Base-by-base conservation (phyloP, 1,140 invertebrate genomes). In the Drosophila guanche region DNA sequence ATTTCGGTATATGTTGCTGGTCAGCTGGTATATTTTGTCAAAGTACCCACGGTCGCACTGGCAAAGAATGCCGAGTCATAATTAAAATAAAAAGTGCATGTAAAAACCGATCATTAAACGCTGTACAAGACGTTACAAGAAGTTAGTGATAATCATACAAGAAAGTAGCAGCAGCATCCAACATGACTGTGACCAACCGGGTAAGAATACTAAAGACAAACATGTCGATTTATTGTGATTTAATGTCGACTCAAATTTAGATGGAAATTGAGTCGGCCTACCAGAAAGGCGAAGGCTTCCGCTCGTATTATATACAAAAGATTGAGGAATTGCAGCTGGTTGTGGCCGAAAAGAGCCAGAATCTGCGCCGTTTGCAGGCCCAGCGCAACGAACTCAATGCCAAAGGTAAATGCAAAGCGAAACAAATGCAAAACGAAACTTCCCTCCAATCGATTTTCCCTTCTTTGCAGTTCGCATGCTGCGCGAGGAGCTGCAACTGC, bases 301-400 rank as follows among this genome's bases (percentile, higher is more conserved):
- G 96, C 55, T 96, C 97, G 2, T 99, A 99, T 92, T 99, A 99
- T 85, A 96, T 98, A 75, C 97, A 97, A 37, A 99, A 99, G 93
- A 99, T 99, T 62, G 98, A 99, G 93, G 98, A 99, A 92, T 92
- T 99, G 3, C 97, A 99, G 91, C 93, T 99, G 27, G 95, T 97
- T 81, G 98, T 99, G 5, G 96, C 97, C 25, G 99, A 99, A 78
- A 99, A 99, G 91, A 97, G 97, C 81, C 98, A 99, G 92, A 99
- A 99, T 93, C 93, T 99, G 22, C 94, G 99, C 66, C 95, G 99
- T 92, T 93, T 99, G 48, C 98, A 99, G 93, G 99, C 99, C 14
- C 99, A 99, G 91, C 94, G 99, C 81, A 99, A 99, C 95, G 99
- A 99, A 92, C 95, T 99, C 0, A 99, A 99, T 93, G 98, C 98